Conservation (phyloP, 2,113 vertebrate genomes). For the Varanus komodoensis region DNA sequence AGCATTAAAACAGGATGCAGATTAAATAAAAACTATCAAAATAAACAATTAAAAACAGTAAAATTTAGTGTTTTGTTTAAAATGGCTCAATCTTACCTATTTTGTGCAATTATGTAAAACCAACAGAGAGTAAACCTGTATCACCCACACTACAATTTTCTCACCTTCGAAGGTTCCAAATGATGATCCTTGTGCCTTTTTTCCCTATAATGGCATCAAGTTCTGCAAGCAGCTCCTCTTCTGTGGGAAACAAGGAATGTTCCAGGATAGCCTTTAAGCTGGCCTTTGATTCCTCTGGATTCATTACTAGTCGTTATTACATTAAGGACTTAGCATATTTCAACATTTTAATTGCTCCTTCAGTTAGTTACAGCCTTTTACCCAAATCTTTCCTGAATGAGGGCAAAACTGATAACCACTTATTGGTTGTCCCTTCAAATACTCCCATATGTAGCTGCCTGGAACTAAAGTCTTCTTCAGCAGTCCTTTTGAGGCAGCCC, state of each 20-base stretch:
- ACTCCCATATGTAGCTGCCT: too few species aligned
- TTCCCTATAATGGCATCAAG: conserved; percentile 80
- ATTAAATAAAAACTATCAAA: not conserved
- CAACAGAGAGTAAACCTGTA: not conserved
- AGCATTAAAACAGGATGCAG: not conserved
- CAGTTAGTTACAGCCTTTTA: not conserved
- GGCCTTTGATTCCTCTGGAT: conserved; percentile 75
- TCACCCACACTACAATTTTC: not conserved
- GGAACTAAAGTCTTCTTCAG: too few species aligned
- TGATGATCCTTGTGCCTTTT: conserved; percentile 93
- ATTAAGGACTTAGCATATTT: conserved; percentile 79
- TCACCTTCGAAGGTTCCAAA: conserved; percentile 95
- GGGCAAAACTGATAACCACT: not conserved
- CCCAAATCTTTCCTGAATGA: not conserved
- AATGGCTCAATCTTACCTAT: not conserved
- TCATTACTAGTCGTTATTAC: conserved; percentile 76
- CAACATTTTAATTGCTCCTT: not conserved
- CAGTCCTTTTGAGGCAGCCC: too few species aligned
- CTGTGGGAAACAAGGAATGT: conserved; percentile 85
- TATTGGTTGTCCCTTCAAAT: not conserved
- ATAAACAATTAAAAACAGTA: not conserved
- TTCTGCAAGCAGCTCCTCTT: conserved; percentile 84
- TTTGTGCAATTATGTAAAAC: not conserved
- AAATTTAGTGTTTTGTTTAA: not conserved
- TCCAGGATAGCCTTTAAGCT: conserved; percentile 88